Conservation (phyloP, 2,113 vertebrate species). For the Isichthys henryi region DNA sequence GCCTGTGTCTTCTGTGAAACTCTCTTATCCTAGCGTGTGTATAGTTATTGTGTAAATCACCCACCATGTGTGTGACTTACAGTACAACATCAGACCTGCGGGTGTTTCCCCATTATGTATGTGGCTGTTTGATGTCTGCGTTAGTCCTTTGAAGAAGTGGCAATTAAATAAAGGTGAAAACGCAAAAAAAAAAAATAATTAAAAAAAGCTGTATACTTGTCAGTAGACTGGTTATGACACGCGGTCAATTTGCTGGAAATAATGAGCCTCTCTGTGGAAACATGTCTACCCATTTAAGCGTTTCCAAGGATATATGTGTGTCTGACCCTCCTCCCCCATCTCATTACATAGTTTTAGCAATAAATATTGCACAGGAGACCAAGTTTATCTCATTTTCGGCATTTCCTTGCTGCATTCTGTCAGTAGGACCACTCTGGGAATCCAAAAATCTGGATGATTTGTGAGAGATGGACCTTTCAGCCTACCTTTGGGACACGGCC, state of each 20-base stretch:
- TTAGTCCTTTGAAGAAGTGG: not conserved
- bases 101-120: not conserved
- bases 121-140: not conserved
- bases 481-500: slow-evolving; percentile 86
- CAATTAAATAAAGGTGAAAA: not conserved
- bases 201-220: not conserved
- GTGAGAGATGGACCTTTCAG: not conserved
- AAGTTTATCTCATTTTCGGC: not conserved
- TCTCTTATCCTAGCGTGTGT: not conserved
- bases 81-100: not conserved
- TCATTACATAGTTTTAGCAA: not conserved
- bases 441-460: not conserved
- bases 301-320: not conserved
- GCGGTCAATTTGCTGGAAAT: not conserved
- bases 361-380: not conserved
- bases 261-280: not conserved
- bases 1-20: not conserved
- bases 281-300: not conserved
- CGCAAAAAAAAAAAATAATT: not conserved
- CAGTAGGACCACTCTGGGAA: not conserved
- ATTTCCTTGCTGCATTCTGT: not conserved
- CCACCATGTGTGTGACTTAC: not conserved
- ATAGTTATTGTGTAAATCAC: not conserved
- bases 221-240: not conserved
- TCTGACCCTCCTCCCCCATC: not conserved